A percentile compares a stretch with the other conserved stretches of the same genome.
These are phyloP conservation scores for Spondyliosoma cantharus DNA, from an alignment of 2,797 vertebrate species.

Conservation along the genomic window DNA sequence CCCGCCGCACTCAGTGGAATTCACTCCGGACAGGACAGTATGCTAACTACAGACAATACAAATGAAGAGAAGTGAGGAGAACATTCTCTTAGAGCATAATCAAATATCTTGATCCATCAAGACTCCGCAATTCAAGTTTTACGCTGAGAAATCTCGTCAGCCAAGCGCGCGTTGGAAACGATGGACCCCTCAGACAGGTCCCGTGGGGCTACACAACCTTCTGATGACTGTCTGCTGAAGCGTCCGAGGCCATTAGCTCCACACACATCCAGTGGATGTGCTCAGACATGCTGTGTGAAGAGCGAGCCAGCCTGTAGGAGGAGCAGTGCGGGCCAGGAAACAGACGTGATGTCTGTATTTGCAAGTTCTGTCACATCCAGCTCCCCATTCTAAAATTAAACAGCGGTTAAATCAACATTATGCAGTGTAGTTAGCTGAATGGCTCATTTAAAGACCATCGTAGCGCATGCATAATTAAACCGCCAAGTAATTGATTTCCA, in stretches of 20 bases:
- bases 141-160: too few species aligned
- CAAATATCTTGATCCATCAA: neutral
- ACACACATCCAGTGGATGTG: slow-evolving; percentile 18
- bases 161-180: neutral
- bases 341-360: slow-evolving; percentile 43
- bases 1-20: slow-evolving; percentile 17
- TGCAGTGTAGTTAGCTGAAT: slow-evolving; percentile 55
- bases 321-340: slow-evolving; percentile 37
- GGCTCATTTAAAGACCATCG: slow-evolving; percentile 59
- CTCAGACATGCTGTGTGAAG: slow-evolving; percentile 31
- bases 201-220: slow-evolving; percentile 9
- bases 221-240: slow-evolving; percentile 16
- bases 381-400: slow-evolving; percentile 59
- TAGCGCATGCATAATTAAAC: slow-evolving; percentile 71
- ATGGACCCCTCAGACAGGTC: neutral
- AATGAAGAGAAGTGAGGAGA: neutral
- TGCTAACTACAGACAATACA: slow-evolving; percentile 8
- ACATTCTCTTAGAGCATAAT: too few species aligned
- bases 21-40: neutral
- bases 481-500: slow-evolving; percentile 68
- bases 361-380: slow-evolving; percentile 36
- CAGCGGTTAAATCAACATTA: slow-evolving; percentile 71
- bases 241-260: slow-evolving; percentile 16
- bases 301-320: slow-evolving; percentile 36
- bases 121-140: too few species aligned